Base-by-base conservation (phyloP, 2,113 vertebrate genomes). In the Ginglymostoma cirratum region DNA sequence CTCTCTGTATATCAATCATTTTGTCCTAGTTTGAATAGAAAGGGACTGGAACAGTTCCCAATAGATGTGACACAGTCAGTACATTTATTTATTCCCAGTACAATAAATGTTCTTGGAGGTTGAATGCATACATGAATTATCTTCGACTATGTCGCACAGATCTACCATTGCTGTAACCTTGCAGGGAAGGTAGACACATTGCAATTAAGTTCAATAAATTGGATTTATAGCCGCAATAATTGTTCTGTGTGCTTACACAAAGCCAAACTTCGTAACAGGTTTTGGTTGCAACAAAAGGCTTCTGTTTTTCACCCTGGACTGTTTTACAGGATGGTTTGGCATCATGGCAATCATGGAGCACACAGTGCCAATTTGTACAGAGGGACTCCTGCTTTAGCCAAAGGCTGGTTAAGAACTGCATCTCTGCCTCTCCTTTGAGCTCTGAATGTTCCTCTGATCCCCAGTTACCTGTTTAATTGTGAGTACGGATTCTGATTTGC, bases 181-280 rank as follows among this genome's bases (percentile, higher is more conserved):
- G 95, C 96, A 96, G 95, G 90, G 96, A 97, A 98, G 96, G 96
- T 97, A 97, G 97, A 97, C 96, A 97, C 97, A 98, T 97, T 96
- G 96, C 0, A 19, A 95, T 96, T 12, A 34, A 10, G 30, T 61
- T 90, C 45, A 90, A 55, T 90, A 90, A 90, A 65, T 90, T 90
- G 52, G 52, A 87, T 87, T 52, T 27, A 42, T 52, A 87, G 19
- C 52, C 10, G 45, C 42, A 48, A 45, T 86, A 19, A 45, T 23
- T 86, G 38, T 48, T 6, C 17, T 5, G 45, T 52, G 45, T 87
- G 12, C 52, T 52, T 87, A 24, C 2, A 24, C 7, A 87, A 52
- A 87, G 45, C 42, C 30, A 8, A 23, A 52, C 27, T 87, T 52
- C 24, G 12, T 87, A 52, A 52, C 8, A 87, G 23, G 85, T 24